These are phyloP conservation scores for Crocidura indochinensis DNA, from an alignment of 2,797 vertebrate species.

Conservation along the genomic window DNA sequence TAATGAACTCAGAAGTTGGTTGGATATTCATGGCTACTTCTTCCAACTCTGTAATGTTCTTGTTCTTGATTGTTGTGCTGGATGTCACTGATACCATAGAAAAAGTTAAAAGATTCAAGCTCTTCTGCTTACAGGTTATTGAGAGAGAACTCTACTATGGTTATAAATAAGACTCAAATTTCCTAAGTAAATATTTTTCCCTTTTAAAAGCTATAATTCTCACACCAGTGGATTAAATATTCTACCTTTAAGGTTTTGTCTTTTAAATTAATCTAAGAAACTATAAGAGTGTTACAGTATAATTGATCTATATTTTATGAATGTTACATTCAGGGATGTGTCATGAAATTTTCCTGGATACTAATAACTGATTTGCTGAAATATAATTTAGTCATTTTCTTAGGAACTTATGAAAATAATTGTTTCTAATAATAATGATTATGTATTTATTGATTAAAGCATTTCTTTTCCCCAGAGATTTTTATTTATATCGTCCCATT, in stretches of 20 bases:
- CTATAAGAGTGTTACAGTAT: conserved; percentile 63
- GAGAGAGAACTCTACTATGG: conserved; percentile 6
- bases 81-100: background rate
- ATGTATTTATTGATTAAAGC: conserved; percentile 72
- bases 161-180: conserved; percentile 43
- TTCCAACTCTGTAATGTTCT: background rate
- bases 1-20: background rate
- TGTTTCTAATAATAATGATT: conserved; percentile 68
- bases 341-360: conserved; percentile 75
- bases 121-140: background rate
- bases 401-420: conserved; percentile 79
- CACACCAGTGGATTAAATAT: conserved; percentile 39
- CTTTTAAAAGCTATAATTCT: background rate
- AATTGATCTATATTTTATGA: conserved; percentile 74
- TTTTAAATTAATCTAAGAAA: conserved; percentile 79
- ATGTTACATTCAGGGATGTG: conserved; percentile 57
- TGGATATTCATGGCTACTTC: background rate
- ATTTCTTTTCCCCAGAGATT: conserved; percentile 64
- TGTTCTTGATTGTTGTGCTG: background rate
- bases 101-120: background rate
- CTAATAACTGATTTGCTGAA: conserved; percentile 82
- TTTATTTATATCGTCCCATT: background rate
- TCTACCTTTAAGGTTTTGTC: conserved; percentile 51
- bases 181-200: conserved; percentile 5
- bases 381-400: conserved; percentile 83